phyloP scores from a whole-genome alignment of 2,797 vertebrate genomes.

The Cheirogaleus major region DNA sequence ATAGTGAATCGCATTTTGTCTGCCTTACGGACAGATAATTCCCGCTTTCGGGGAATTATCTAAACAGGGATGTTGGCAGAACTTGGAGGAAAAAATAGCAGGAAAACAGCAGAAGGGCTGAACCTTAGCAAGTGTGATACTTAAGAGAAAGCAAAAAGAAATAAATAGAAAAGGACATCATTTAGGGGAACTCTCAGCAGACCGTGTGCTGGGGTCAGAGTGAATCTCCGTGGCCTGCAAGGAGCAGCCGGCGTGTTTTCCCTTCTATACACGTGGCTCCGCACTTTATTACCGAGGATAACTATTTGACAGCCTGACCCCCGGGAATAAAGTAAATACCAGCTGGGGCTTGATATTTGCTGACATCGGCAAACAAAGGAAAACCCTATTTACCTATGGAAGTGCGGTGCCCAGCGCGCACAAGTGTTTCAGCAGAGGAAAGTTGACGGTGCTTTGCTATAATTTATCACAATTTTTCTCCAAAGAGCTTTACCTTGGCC shows the following conservation, averaged over 20 bases:
- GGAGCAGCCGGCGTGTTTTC: fast-evolving
- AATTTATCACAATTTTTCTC: not conserved
- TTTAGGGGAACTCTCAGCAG: not conserved
- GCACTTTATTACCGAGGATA: not conserved
- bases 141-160: not conserved
- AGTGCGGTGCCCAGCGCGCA: fast-evolving
- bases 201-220: not conserved
- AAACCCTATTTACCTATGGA: not conserved
- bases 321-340: not conserved
- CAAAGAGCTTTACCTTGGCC: not conserved
- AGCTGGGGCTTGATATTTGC: not conserved
- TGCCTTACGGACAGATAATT: not conserved
- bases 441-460: no score
- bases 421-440: fast-evolving
- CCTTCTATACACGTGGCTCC: no score
- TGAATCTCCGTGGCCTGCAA: fast-evolving
- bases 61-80: not conserved
- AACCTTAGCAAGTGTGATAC: not conserved
- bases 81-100: not conserved
- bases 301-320: not conserved
- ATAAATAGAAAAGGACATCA: not conserved
- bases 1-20: not conserved
- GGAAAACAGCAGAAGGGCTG: not conserved
- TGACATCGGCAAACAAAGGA: not conserved
- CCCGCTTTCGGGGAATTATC: not conserved